Percentiles rank a stretch among this genome's conserved stretches.
Conservation (phyloP, 2,888 invertebrate species). For the Cheilosia urbana region DNA sequence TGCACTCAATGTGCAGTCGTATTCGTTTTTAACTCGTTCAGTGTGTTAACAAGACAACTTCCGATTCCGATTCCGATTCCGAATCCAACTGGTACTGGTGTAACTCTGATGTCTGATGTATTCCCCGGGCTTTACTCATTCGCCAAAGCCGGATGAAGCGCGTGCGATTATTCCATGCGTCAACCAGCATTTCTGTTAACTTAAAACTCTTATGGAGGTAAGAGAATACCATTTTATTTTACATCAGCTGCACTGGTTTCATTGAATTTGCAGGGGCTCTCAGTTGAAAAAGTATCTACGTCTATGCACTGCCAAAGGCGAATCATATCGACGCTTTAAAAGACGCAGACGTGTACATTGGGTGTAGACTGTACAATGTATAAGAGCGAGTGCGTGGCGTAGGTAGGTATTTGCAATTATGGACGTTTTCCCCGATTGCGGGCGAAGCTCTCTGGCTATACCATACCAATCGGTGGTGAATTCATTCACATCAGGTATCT, state of each 20-base stretch:
- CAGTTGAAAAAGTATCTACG: background rate
- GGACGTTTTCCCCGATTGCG: slow-evolving; percentile 19
- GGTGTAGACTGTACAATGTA: background rate
- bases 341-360: background rate
- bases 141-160: slow-evolving; percentile 53
- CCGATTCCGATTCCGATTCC: slow-evolving; percentile 31
- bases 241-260: background rate
- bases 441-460: background rate
- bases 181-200: slow-evolving; percentile 6
- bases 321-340: slow-evolving; percentile 1
- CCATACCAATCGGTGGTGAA: background rate
- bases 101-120: background rate
- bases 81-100: background rate
- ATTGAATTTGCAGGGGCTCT: background rate
- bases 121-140: background rate
- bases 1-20: slow-evolving; percentile 15
- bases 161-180: slow-evolving; percentile 60
- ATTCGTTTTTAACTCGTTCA: slow-evolving; percentile 65
- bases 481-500: slow-evolving; percentile 69
- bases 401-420: slow-evolving; percentile 31
- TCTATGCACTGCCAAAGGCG: slow-evolving; percentile 15
- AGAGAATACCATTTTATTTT: background rate
- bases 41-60: slow-evolving; percentile 66
- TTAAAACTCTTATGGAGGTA: background rate
- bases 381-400: background rate